These are phyloP conservation scores for Orgyia antiqua DNA, from an alignment of 2,888 invertebrate species.

Conservation along the genomic window DNA sequence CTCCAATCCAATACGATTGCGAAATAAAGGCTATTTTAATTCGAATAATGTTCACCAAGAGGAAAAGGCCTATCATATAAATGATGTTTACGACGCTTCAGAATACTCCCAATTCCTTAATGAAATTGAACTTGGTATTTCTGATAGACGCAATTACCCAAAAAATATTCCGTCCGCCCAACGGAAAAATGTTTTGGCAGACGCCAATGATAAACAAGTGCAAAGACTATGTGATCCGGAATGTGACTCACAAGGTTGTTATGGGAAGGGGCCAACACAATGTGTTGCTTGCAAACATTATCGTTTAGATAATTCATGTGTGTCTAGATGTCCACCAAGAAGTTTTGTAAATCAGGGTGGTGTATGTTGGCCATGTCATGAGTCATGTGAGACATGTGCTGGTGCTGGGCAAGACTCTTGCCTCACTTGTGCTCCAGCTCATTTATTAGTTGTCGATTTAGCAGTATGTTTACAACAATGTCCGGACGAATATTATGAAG, in stretches of 20 bases:
- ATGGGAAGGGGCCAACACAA: constrained; percentile 89
- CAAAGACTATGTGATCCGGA: constrained; percentile 88
- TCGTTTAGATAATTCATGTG: constrained; percentile 90
- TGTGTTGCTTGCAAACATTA: constrained; percentile 91
- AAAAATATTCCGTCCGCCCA: constrained; percentile 81
- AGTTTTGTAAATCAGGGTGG: constrained; percentile 90
- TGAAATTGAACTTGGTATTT: constrained; percentile 68
- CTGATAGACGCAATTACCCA: constrained; percentile 81
- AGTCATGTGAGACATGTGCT: constrained; percentile 92
- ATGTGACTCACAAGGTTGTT: constrained; percentile 88
- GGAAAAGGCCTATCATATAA: constrained; percentile 79
- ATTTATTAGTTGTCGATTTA: constrained; percentile 88
- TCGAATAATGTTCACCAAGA: constrained; percentile 63
- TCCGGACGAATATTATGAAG: constrained; percentile 92
- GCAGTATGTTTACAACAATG: constrained; percentile 92
- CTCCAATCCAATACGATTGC: constrained; percentile 87
- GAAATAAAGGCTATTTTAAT: constrained; percentile 75
- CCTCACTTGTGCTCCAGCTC: constrained; percentile 89
- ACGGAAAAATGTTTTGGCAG: constrained; percentile 79
- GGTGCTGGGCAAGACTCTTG: constrained; percentile 93
- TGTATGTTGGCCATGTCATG: constrained; percentile 91
- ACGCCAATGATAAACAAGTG: constrained; percentile 79
- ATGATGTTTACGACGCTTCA: constrained; percentile 80
- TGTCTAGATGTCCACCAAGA: constrained; percentile 89
- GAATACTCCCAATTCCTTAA: constrained; percentile 78